phyloP scores from a whole-genome alignment of 2,797 vertebrate genomes.

The Leuciscus waleckii region DNA sequence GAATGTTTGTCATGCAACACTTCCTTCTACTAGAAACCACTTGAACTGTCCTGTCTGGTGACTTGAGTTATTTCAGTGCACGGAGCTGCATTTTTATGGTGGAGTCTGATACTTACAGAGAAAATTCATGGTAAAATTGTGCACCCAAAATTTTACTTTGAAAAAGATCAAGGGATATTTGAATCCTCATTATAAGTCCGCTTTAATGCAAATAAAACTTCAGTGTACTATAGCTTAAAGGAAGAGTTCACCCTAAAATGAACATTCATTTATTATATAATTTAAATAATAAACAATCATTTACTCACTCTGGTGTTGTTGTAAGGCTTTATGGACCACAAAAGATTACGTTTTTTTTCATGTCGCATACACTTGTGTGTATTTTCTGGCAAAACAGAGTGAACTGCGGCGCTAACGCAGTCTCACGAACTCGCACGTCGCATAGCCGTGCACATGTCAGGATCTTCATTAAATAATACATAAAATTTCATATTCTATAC shows the following conservation, averaged over 20 bases:
- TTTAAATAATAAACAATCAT: neutral
- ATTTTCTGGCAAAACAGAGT: too few relatives aligned
- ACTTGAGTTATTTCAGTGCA: constrained; percentile 27
- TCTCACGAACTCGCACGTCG: too few relatives aligned
- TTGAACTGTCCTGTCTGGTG: constrained; percentile 22
- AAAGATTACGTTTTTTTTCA: neutral
- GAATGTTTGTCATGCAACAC: constrained; percentile 19
- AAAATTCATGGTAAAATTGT: neutral
- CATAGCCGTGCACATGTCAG: too few relatives aligned
- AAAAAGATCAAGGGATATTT: too few relatives aligned
- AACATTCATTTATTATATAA: neutral
- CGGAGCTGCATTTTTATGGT: neutral
- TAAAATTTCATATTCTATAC: too few relatives aligned
- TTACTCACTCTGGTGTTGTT: neutral
- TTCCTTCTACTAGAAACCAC: constrained; percentile 8
- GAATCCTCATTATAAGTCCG: too few relatives aligned
- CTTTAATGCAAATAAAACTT: too few relatives aligned
- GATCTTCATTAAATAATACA: too few relatives aligned
- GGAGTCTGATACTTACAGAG: neutral
- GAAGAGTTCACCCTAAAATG: neutral
- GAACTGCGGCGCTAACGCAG: too few relatives aligned
- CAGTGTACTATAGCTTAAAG: neutral
- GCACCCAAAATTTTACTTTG: neutral
- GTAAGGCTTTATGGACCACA: neutral
- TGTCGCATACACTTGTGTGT: too few relatives aligned